These are phyloP conservation scores for Varanus komodoensis DNA, from an alignment of 2,113 vertebrate genomes.

Conservation along the genomic window DNA sequence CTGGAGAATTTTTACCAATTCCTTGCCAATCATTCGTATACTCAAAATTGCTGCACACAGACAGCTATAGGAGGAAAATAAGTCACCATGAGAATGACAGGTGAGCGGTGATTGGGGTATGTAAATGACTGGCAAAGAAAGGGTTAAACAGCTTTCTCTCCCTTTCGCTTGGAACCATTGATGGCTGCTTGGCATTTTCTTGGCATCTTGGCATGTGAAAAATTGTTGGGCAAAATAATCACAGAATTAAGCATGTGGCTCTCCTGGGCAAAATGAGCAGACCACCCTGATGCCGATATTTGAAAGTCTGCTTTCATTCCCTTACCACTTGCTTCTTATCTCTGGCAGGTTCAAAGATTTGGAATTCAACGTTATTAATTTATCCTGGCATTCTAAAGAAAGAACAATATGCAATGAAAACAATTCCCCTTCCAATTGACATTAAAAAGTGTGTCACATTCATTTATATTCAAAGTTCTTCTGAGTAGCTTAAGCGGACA, in stretches of 20 bases:
- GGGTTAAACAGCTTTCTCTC: background rate
- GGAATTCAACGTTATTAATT: slow-evolving; percentile 68
- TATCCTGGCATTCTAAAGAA: slow-evolving; percentile 64
- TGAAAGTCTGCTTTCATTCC: slow-evolving; percentile 42
- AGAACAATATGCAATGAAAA: slow-evolving; percentile 62
- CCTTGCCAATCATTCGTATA: background rate
- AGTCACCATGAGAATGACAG: background rate
- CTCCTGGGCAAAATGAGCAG: slow-evolving; percentile 39
- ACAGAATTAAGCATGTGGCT: background rate
- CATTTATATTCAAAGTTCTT: slow-evolving; percentile 61
- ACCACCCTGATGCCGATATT: background rate
- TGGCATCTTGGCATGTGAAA: background rate
- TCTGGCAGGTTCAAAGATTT: slow-evolving; percentile 54
- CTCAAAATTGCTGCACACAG: background rate
- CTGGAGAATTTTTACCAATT: background rate
- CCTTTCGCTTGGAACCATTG: background rate
- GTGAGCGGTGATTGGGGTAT: background rate
- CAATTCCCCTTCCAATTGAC: slow-evolving; percentile 65
- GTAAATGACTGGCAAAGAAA: background rate
- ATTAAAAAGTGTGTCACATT: slow-evolving; percentile 57
- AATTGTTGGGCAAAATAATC: background rate
- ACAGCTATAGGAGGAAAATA: background rate
- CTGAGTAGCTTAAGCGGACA: slow-evolving; percentile 46
- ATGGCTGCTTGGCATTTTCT: background rate
- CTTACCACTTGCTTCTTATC: slow-evolving; percentile 44